Percentiles rank a stretch among this genome's conserved stretches.
Evolutionary conservation across 2,888 invertebrate species (phyloP).

Genomic region (Drosophila acutilabella): DNA sequence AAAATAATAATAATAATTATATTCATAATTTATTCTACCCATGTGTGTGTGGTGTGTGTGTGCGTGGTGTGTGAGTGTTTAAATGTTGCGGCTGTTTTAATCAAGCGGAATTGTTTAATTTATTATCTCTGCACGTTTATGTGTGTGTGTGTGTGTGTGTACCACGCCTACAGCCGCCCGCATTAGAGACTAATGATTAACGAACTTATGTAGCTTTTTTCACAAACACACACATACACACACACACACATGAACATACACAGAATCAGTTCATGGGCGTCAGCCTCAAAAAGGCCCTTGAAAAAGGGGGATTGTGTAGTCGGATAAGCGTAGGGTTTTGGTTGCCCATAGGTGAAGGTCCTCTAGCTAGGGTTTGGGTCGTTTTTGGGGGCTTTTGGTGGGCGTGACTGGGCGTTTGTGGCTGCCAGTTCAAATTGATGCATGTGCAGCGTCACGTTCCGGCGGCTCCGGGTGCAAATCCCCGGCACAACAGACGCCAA

Average conservation of each 20-base stretch:
- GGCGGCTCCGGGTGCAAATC: slow-evolving; percentile 51
- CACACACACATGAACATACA: slow-evolving; percentile 2
- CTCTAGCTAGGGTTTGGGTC: not conserved
- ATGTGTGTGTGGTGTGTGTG: slow-evolving; percentile 8
- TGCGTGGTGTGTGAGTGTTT: slow-evolving; percentile 28
- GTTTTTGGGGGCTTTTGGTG: slow-evolving; percentile 1
- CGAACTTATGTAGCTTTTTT: slow-evolving; percentile 30
- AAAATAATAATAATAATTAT: slow-evolving; percentile 12
- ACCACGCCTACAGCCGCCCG: slow-evolving; percentile 32
- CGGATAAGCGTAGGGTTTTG: not conserved
- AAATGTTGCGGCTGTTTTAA: slow-evolving; percentile 69
- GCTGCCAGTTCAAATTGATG: slow-evolving; percentile 53
- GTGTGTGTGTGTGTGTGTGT: not conserved
- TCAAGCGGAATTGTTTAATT: slow-evolving; percentile 59
- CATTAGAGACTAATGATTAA: slow-evolving; percentile 42
- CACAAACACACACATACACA: slow-evolving; percentile 12
- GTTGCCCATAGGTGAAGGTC: not conserved
- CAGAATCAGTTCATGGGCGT: slow-evolving; percentile 19
- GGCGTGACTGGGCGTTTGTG: slow-evolving; percentile 33
- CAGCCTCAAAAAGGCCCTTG: slow-evolving; percentile 6
- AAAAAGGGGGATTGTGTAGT: not conserved
- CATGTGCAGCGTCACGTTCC: slow-evolving; percentile 60
- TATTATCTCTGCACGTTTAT: slow-evolving; percentile 17
- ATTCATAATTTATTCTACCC: slow-evolving; percentile 27
- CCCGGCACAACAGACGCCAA: slow-evolving; percentile 50